Conservation (phyloP, 2,797 vertebrate species). For the Dromococcyx pavoninus region DNA sequence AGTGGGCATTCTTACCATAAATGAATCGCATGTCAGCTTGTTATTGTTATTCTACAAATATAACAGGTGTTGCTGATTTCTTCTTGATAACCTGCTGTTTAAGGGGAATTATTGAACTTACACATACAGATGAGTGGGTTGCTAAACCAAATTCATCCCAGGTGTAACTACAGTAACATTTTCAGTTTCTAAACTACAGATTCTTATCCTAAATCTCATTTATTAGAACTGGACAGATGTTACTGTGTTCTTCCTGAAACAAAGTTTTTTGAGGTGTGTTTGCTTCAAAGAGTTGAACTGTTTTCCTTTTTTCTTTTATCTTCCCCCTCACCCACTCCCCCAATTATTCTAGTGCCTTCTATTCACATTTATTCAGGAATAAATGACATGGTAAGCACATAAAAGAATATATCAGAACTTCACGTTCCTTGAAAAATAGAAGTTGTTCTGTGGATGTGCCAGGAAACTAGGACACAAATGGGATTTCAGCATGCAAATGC, state of each 20-base stretch:
- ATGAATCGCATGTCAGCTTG: constrained; percentile 48
- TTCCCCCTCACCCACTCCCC: no score
- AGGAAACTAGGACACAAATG: not conserved
- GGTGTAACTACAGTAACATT: not conserved
- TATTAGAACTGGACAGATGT: not conserved
- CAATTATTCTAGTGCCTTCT: not conserved
- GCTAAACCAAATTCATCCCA: constrained; percentile 49
- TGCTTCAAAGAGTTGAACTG: not conserved
- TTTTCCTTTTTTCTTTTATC: not conserved
- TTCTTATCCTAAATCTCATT: not conserved
- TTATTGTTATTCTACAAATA: constrained; percentile 56
- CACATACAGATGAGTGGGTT: constrained; percentile 10
- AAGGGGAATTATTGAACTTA: constrained; percentile 50
- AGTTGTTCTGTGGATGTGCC: not conserved
- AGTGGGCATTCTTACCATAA: constrained; percentile 47
- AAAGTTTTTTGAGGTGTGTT: not conserved
- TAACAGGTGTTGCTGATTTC: constrained; percentile 63
- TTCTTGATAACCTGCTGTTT: constrained; percentile 46
- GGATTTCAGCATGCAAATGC: constrained; percentile 1
- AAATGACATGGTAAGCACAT: not conserved
- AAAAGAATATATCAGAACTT: not conserved
- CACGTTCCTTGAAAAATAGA: not conserved
- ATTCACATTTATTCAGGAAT: not conserved
- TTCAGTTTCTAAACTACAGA: not conserved
- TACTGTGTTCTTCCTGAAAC: not conserved